Evolutionary conservation across 2,888 invertebrate species (phyloP), one percentile per base, ranked within the genome.

Genomic region (Drosophila ustulata): DNA sequence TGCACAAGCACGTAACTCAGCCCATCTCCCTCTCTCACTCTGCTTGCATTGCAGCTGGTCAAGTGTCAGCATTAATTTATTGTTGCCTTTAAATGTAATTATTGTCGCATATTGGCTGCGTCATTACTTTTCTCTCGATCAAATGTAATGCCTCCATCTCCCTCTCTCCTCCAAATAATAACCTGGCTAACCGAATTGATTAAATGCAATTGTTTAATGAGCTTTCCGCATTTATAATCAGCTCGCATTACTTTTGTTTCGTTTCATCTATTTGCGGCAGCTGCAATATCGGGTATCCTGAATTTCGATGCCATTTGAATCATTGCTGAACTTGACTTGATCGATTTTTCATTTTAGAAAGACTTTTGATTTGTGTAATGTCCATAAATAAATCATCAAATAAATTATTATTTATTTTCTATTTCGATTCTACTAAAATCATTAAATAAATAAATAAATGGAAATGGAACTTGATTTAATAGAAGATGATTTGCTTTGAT

Each of bases 141-240:
- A 23, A 45, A 32, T 39, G 28, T 43, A 55, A 63, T 53, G 47
- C 58, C 47, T 9, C 8, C 8, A 11, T 4, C 5, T n/a, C 3
- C 3, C 13, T 13, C 26, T 26, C 4, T 23, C 11, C 18, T 18
- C 11, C 9, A 11, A 6, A 4, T 6, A 4, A 6, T 7, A 30
- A 9, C 32, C 30, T 30, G 26, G 32, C 55, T 34, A 34, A 4
- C 37, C 55, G 41, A 58, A 34, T 55, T 59, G 49, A 71, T 71
- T 58, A 59, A 71, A 77, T 59, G 52, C 39, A 63, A 59, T 77
- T 43, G 65, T 70, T 67, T 66, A 58, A 76, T 70, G 66, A 73
- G 59, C 51, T 47, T 65, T 25, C 43, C 28, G 32, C 62, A 50
- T 75, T 30, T 50, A 57, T 75, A 57, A 67, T 56, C 43, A 49